phyloP scores from a whole-genome alignment of 2,113 vertebrate genomes.

The Cyanoramphus novaezelandiae region DNA sequence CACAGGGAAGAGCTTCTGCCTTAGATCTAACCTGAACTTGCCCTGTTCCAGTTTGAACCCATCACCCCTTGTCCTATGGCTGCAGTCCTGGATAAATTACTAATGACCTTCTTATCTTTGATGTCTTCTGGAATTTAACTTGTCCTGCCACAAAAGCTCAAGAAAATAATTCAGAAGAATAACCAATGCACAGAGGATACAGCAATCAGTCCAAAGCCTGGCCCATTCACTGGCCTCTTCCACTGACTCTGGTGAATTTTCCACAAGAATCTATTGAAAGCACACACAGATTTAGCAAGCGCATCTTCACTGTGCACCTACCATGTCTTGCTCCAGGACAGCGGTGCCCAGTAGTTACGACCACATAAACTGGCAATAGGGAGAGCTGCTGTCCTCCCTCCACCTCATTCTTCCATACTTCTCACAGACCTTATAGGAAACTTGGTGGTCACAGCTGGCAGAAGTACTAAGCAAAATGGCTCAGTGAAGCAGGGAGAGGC shows the following conservation, averaged over 20 bases:
- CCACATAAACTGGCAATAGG: not conserved
- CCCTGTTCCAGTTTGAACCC: not conserved
- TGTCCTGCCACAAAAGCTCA: not conserved
- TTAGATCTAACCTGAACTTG: not conserved
- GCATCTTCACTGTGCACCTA: not conserved
- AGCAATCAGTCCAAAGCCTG: not conserved
- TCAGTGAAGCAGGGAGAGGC: not conserved
- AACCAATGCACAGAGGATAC: not conserved
- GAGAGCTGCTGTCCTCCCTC: not conserved
- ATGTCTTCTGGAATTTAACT: not conserved
- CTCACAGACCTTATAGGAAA: not conserved
- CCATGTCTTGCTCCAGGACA: not conserved
- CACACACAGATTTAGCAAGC: not conserved
- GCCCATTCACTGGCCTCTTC: not conserved
- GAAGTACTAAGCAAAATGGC: not conserved
- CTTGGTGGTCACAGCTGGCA: not conserved
- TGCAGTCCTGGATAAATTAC: not conserved
- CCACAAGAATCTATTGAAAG: not conserved
- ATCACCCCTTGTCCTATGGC: not conserved
- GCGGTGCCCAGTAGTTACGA: accelerated
- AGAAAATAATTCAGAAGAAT: not conserved
- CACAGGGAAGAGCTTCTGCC: not conserved
- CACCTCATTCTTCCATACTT: not conserved
- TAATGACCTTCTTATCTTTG: not conserved
- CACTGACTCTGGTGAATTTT: not conserved